A percentile compares a stretch with the other conserved stretches of the same genome.
Conservation (phyloP, 2,888 invertebrate genomes). For the Ephialtes manifestator region DNA sequence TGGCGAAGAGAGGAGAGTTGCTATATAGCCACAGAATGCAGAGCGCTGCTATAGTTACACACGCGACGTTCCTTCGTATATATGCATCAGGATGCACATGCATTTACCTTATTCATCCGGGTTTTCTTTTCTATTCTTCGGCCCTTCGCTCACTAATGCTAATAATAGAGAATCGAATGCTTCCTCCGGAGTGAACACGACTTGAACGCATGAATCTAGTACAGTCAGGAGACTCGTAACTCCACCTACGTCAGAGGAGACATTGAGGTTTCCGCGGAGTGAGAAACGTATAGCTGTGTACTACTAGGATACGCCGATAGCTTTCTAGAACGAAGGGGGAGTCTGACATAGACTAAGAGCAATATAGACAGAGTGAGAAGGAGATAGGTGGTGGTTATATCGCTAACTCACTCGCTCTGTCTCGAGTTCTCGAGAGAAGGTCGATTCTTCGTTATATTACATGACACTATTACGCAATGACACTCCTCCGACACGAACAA, state of each 20-base stretch:
- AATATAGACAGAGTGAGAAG: conserved; percentile 29
- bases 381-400: conserved; percentile 75
- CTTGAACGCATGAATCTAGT: not conserved
- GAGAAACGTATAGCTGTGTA: conserved; percentile 38
- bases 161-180: conserved; percentile 10
- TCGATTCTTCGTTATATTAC: conserved; percentile 81
- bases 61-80: conserved; percentile 5
- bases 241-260: conserved; percentile 26
- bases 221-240: conserved; percentile 1
- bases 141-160: not conserved
- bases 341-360: not conserved
- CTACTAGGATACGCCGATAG: not conserved
- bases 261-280: conserved; percentile 9
- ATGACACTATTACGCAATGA: conserved; percentile 83
- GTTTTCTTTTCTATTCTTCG: conserved; percentile 11
- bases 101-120: conserved; percentile 20
- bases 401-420: conserved; percentile 14
- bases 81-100: conserved; percentile 13
- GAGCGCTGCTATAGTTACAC: not conserved
- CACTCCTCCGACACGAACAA: conserved; percentile 48
- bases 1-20: conserved; percentile 4
- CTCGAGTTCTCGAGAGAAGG: conserved; percentile 75
- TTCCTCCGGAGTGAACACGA: not conserved
- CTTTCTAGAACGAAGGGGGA: conserved; percentile 40
- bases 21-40: not conserved